Evolutionary conservation across 2,888 invertebrate genomes (phyloP), one percentile per base, ranked within the genome.

Genomic region (Cyaniris semiargus): DNA sequence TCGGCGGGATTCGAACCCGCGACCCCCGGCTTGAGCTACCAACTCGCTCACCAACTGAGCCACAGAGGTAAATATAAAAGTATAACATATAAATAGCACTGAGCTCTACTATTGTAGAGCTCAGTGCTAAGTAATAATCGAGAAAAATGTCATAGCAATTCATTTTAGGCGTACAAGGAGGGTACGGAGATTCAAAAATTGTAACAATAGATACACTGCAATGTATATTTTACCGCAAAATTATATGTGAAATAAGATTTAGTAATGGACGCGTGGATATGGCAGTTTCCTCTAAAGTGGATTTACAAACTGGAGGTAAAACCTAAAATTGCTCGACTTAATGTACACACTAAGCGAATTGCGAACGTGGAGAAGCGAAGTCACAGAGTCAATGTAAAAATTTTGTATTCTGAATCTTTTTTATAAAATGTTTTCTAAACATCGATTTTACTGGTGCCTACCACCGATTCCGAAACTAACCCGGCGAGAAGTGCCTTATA

Each of bases 231-330:
- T 58, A 18, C 18, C 76, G 34, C 58, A 38, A 56, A 56, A 21
- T 72, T 71, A 71, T 71, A 72, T 76, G 23, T 71, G 56, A 71
- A 71, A 34, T 71, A 70, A 31, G 70, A 34, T 23, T 58, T 34
- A 56, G 31, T 23, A 44, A 72, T 38, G 72, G 71, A 38, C 38
- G 71, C 58, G 71, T 72, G 71, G 71, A 71, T 76, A 71, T 76
- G 76, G 38, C 76, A 71, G 76, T 76, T 76, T 76, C 58, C 58
- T 34, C 72, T 38, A 72, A 76, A 76, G 76, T 76, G 58, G 76
- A 72, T 76, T 76, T 72, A 71, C 76, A 76, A 76, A 76, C 76
- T 76, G n/a, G 44, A 38, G 72, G 53, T 58, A 44, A 76, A 44
- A 66, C 44, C 58, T 58, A 76, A 77, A 76, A 76, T 71, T 77